Conservation (phyloP, 2,113 vertebrate species). For the Litocranius walleri region DNA sequence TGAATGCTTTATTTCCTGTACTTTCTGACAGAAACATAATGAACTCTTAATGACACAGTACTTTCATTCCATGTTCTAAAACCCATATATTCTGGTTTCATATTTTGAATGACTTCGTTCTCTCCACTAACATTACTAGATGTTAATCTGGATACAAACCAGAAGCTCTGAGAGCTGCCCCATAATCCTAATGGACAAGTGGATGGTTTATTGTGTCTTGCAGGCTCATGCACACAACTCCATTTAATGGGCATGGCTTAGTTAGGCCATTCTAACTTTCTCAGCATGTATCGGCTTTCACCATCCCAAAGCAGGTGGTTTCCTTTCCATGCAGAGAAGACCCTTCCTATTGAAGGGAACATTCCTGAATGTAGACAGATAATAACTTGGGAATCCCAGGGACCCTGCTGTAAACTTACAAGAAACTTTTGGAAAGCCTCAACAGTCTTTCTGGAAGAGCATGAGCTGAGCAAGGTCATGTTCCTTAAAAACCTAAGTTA, state of each 20-base stretch:
- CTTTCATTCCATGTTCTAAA: conserved; percentile 14
- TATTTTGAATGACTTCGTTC: not conserved
- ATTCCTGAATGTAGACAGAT: not conserved
- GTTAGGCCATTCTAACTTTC: not conserved
- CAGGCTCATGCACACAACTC: not conserved
- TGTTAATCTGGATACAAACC: conserved; percentile 24
- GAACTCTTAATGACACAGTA: not conserved
- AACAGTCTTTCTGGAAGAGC: not conserved
- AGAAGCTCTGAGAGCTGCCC: not conserved
- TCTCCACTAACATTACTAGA: not conserved
- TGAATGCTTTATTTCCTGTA: not conserved
- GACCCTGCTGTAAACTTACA: not conserved
- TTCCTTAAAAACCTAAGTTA: not conserved
- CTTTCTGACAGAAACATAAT: not conserved
- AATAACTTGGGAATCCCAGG: not conserved
- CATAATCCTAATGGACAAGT: not conserved
- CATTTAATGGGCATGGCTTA: not conserved
- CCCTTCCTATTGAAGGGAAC: not conserved
- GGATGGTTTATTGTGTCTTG: not conserved
- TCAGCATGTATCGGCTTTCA: conserved; percentile 20
- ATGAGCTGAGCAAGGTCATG: not conserved
- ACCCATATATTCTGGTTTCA: not conserved
- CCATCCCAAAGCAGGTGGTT: not conserved
- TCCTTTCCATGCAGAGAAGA: not conserved
- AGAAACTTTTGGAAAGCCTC: not conserved